Evolutionary conservation across 2,888 invertebrate species (phyloP).

Genomic region (Oxycera nigricornis): DNA sequence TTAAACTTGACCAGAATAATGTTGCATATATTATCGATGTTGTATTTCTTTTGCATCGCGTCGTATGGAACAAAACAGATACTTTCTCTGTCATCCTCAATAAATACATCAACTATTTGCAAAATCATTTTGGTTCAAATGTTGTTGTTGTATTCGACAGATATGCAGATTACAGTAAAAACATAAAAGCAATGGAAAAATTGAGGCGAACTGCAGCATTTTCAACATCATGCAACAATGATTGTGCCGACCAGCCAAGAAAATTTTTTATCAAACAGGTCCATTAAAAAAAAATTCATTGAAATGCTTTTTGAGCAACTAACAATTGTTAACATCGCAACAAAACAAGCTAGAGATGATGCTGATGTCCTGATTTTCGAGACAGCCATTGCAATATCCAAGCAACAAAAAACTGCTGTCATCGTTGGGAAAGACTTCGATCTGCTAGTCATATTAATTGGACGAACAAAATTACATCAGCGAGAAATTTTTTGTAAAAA

Average conservation of each 20-base stretch:
- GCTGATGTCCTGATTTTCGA: too few species aligned
- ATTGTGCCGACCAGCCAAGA: background rate
- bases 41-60: constrained; percentile 48
- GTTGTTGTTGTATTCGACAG: background rate
- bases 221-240: too few species aligned
- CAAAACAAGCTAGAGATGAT: too few species aligned
- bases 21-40: constrained; percentile 47
- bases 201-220: background rate
- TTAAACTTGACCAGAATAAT: constrained; percentile 18
- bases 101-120: background rate
- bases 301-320: background rate
- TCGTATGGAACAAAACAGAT: constrained; percentile 48
- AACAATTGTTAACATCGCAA: too few species aligned
- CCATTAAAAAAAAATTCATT: background rate
- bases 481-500: background rate
- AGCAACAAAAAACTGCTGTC: too few species aligned
- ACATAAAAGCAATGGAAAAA: constrained; percentile 2
- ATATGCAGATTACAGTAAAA: background rate
- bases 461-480: background rate
- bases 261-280: background rate
- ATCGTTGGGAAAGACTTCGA: too few species aligned
- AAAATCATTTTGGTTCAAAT: constrained; percentile 63
- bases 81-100: constrained; percentile 40
- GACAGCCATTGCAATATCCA: too few species aligned
- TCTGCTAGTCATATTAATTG: background rate